Evolutionary conservation across 2,113 vertebrate species (phyloP), one percentile per base, ranked within the genome.

Genomic region (Gambusia holbrooki): DNA sequence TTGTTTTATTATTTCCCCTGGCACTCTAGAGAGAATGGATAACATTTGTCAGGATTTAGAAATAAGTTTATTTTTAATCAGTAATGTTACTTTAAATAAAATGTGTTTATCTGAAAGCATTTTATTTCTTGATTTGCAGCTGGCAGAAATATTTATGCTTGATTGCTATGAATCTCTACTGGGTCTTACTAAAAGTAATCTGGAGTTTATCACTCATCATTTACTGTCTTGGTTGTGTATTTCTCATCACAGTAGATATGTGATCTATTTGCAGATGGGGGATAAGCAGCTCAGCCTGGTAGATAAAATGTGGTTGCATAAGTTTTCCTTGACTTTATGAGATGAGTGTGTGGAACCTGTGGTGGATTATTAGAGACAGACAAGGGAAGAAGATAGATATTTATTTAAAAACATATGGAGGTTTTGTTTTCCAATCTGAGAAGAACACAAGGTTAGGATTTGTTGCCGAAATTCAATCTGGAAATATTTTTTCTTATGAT

Each of bases 301-400:
- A 33, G 28, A 68, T 45, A n/a, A 51, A 27, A 51, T 2, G 27
- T 7, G 4, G 10, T 62, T 25, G 12, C 25, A 2, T 62, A 25
- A 42, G 58, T 62, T 58, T 25, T 69, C 48, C n/a, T 28, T 40
- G 35, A 25, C 42, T 42, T 71, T 40, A 48, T 13, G 10, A 61
- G 29, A 3, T 61, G 15, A 25, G 29, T 48, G 33, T n/a, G 7
- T 48, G 32, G 25, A 6, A 17, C 5, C 32, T 66, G 73, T 13
- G 48, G 14, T 72, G 45, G 27, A 81, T 64, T 71, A 60, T 48
- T 29, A 15, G 35, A 65, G 37, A 33, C 64, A 42, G 28, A 33
- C 1, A 17, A 33, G 14, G 5, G 17, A 51, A 13, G 68, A 63
- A 42, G 11, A 48, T 12, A 33, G 28, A 73, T 37, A 37, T 27